Conservation (phyloP, 2,888 invertebrate genomes). For the Blastobasis lacticolella region DNA sequence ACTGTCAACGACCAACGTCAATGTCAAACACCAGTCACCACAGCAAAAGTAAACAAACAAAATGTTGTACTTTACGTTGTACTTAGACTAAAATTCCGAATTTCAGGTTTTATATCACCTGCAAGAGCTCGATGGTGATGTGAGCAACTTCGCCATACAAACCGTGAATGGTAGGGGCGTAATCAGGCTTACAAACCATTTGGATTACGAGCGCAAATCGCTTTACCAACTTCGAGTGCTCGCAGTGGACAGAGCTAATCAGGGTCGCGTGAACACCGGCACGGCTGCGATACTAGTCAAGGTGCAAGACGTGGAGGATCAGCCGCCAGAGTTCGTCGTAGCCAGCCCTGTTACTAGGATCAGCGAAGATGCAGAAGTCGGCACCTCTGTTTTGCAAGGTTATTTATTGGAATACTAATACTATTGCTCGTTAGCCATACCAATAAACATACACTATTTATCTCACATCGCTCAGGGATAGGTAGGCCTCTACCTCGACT, state of each 20-base stretch:
- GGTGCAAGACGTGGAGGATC: conserved; percentile 90
- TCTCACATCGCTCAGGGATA: too few species aligned
- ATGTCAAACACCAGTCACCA: too few species aligned
- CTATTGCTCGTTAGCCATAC: too few species aligned
- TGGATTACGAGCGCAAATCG: conserved; percentile 91
- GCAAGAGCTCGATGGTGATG: conserved; percentile 86
- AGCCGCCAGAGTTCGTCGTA: conserved; percentile 91
- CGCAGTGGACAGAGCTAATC: conserved; percentile 89
- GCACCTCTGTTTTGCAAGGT: conserved; percentile 90
- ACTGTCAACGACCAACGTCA: too few species aligned
- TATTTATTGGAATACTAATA: conserved; percentile 4
- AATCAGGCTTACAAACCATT: conserved; percentile 80
- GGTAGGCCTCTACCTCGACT: too few species aligned
- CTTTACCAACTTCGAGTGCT: conserved; percentile 88
- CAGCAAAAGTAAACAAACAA: too few species aligned
- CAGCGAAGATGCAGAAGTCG: conserved; percentile 87
- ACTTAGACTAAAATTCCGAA: background rate
- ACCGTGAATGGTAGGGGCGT: conserved; percentile 91
- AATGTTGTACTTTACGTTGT: too few species aligned
- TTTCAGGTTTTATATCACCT: conserved; percentile 85
- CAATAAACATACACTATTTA: too few species aligned
- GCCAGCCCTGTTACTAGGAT: conserved; percentile 91
- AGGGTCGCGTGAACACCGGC: conserved; percentile 88
- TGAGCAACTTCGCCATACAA: conserved; percentile 84
- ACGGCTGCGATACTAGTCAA: conserved; percentile 91